Percentiles rank a stretch among this genome's conserved stretches.
Evolutionary conservation across 2,113 vertebrate species (phyloP).

Genomic region (Xenus cinereus): DNA sequence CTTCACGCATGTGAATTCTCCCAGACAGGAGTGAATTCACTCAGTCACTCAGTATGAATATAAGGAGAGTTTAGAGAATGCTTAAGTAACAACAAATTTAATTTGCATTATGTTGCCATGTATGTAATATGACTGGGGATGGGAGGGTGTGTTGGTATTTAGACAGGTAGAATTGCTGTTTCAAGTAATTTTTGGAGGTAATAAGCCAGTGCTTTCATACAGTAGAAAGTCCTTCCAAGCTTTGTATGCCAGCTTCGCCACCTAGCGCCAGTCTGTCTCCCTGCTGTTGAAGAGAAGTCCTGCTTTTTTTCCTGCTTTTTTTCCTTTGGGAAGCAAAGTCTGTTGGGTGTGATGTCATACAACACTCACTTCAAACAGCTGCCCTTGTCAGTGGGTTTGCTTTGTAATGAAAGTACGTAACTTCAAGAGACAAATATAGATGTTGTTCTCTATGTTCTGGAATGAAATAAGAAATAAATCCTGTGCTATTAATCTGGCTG

Average conservation of each 20-base stretch:
- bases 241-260: neutral
- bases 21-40: neutral
- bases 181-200: neutral
- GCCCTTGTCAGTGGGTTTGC: neutral
- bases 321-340: neutral
- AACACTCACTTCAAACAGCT: neutral
- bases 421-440: neutral
- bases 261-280: neutral
- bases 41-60: neutral
- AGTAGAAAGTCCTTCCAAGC: neutral
- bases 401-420: neutral
- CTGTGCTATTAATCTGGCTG: neutral
- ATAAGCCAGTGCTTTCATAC: neutral
- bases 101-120: neutral
- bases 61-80: neutral
- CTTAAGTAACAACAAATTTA: neutral
- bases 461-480: neutral
- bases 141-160: neutral
- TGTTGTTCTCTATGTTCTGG: neutral
- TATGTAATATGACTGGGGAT: neutral
- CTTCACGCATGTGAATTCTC: neutral
- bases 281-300: neutral
- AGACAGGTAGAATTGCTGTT: neutral
- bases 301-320: neutral
- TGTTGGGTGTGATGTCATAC: accelerated